A percentile compares a stretch with the other conserved stretches of the same genome.
These are phyloP conservation scores for Cataglyphis albicans DNA, from an alignment of 2,888 invertebrate species.

Conservation along the genomic window DNA sequence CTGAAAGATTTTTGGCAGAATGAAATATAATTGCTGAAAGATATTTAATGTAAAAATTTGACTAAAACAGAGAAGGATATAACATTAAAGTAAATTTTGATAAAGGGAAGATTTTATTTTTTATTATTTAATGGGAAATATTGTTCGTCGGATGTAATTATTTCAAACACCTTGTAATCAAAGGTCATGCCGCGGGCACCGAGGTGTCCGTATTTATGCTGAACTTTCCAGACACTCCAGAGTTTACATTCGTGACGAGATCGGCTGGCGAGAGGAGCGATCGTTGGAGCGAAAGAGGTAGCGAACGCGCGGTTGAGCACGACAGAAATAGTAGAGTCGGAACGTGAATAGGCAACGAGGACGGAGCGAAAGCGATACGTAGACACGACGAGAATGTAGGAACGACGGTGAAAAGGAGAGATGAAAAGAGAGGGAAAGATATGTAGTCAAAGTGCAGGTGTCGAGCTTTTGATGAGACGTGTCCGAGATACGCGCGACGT, in stretches of 20 bases:
- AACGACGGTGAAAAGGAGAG: constrained; percentile 18
- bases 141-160: background rate
- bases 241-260: constrained; percentile 20
- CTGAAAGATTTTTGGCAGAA: background rate
- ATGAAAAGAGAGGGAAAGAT: constrained; percentile 34
- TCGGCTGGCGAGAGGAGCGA: constrained; percentile 42
- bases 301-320: constrained; percentile 19
- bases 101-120: background rate
- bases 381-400: constrained; percentile 1
- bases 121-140: background rate
- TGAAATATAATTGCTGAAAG: background rate
- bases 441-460: constrained; percentile 54
- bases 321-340: constrained; percentile 45
- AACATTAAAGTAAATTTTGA: constrained; percentile 1
- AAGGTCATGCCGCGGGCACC: constrained; percentile 15
- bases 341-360: constrained; percentile 50
- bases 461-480: constrained; percentile 63
- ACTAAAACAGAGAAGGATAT: background rate
- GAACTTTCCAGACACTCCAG: constrained; percentile 31
- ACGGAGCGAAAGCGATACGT: constrained; percentile 26
- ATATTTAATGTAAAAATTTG: background rate
- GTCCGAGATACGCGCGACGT: constrained; percentile 54
- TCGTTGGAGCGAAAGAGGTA: constrained; percentile 43
- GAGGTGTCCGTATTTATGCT: background rate
- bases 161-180: background rate